phyloP scores from a whole-genome alignment of 2,888 invertebrate genomes.

The Ochropleura plecta region DNA sequence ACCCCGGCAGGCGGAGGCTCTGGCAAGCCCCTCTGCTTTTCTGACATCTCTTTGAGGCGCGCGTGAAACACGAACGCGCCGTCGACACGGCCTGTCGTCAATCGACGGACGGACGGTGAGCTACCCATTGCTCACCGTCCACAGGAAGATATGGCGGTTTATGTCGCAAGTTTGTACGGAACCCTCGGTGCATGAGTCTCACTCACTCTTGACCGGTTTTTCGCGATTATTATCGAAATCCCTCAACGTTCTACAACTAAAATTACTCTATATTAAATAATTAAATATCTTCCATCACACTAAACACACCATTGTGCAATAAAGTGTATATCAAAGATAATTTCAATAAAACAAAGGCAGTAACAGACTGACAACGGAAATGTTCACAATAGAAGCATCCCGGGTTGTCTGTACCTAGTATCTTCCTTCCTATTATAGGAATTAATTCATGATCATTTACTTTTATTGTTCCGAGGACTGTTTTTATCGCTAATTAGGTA shows the following conservation, averaged over 20 bases:
- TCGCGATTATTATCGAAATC: no score
- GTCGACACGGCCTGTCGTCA: no score
- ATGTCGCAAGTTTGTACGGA: no score
- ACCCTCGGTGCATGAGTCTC: no score
- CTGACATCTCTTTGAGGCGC: no score
- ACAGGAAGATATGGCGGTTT: no score
- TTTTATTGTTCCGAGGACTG: slow-evolving; percentile 16
- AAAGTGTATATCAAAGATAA: slow-evolving; percentile 34
- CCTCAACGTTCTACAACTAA: background rate
- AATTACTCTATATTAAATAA: background rate
- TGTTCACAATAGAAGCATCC: slow-evolving; percentile 17
- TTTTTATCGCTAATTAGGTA: slow-evolving; percentile 33
- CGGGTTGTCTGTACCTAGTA: slow-evolving; percentile 1
- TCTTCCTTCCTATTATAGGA: background rate
- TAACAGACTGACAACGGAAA: slow-evolving; percentile 8
- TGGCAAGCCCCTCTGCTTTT: no score
- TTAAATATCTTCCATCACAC: slow-evolving; percentile 6
- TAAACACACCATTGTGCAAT: slow-evolving; percentile 13
- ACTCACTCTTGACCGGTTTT: no score
- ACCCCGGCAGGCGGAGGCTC: no score
- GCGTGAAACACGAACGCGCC: no score
- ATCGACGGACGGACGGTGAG: no score
- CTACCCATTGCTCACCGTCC: no score
- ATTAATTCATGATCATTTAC: slow-evolving; percentile 40
- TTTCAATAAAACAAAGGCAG: slow-evolving; percentile 30